phyloP scores from a whole-genome alignment of 2,113 vertebrate species.

The Saguinus midas region DNA sequence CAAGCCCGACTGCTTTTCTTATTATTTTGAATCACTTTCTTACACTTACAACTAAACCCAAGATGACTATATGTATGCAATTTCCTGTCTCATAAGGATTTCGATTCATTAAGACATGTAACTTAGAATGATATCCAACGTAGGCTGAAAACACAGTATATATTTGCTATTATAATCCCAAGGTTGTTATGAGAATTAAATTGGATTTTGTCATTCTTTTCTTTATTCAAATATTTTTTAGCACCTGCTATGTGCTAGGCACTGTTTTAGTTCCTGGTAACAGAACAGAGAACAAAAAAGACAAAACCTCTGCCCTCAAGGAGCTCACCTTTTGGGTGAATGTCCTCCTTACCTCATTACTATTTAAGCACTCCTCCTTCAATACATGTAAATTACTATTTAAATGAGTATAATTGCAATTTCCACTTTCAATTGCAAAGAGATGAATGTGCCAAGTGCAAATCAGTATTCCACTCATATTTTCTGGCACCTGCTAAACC shows the following conservation, averaged over 20 bases:
- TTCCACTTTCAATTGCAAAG: neutral
- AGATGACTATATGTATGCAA: neutral
- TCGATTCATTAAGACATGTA: neutral
- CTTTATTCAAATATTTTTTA: neutral
- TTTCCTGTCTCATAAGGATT: neutral
- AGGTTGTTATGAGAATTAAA: neutral
- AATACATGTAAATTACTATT: neutral
- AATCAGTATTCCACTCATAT: neutral
- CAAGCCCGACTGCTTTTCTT: neutral
- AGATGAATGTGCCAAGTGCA: neutral
- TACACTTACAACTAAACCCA: neutral
- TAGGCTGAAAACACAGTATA: neutral
- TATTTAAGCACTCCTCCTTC: neutral
- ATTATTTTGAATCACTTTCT: neutral
- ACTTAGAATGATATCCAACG: neutral
- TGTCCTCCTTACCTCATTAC: neutral
- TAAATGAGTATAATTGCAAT: neutral
- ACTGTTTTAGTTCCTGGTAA: neutral
- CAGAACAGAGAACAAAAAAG: neutral
- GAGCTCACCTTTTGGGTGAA: neutral
- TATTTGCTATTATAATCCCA: neutral
- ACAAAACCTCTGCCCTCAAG: neutral
- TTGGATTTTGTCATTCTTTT: neutral
- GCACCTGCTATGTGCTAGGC: neutral
- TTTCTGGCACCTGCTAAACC: neutral